Base-by-base conservation (phyloP, 1,140 invertebrate species). In the Drosophila erecta region DNA sequence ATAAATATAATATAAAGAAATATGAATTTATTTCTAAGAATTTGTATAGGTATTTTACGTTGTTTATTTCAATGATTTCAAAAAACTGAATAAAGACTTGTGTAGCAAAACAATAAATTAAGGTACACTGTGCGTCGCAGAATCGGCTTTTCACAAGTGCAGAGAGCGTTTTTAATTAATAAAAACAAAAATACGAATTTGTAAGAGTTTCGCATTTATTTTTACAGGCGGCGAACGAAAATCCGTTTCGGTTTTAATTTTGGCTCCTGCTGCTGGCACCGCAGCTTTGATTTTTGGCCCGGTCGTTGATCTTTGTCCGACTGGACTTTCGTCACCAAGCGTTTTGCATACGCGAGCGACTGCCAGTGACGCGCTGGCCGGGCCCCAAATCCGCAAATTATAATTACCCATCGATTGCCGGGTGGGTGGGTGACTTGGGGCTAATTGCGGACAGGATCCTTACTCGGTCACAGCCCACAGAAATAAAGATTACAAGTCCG, bases 291-390 rank as follows among this genome's bases (percentile, higher is more conserved):
- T 55, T 60, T 61, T 65, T 57, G 61, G 76, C 40, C 15, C 76
- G 83, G 83, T 87, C 84, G 76, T 40, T 84, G 83, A 87, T 89
- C 83, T 87, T 87, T 87, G 83, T 87, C 83, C 83, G 83, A 87
- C 55, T 87, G 83, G 83, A 89, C 83, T 87, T 89, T 83, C 83
- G 83, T 87, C 83, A 87, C 44, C 65, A 76, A 87, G 72, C 79
- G 62, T 76, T 83, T 62, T 73, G 76, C 84, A 79, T 83, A 89
- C 75, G 77, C 59, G 66, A 60, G 62, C 35, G 49, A 53, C 64
- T 38, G 60, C 33, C 44, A 44, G 65, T 81, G 81, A 86, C 74
- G 83, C 57, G 41, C 24, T 62, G 40, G 64, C 64, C 70, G 30
- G 44, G 71, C 62, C 70, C 55, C 41, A 79, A 79, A 61, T 41